Evolutionary conservation across 2,888 invertebrate species (phyloP), one percentile per base, ranked within the genome.

Genomic region (Hemistola chrysoprasaria): DNA sequence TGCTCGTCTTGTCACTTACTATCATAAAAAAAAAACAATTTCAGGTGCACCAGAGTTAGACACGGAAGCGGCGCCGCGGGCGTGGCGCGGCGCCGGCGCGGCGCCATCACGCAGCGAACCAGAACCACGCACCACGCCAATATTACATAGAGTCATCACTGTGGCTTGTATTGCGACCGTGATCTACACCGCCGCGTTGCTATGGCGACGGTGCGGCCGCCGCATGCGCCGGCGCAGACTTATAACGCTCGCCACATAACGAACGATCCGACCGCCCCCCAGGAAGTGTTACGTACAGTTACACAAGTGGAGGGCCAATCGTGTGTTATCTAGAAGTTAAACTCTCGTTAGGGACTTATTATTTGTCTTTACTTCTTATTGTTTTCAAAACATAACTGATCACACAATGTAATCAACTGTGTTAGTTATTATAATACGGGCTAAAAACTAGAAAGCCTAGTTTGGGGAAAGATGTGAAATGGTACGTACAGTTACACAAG

Each of bases 61-160:
- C 24, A 83, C 80, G 2, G 81, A 90, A 44, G 81, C 87, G 6
- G 91, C 90, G 2, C 77, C 90, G 8, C 86, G 90, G 49, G 90
- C 89, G 8, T 92, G 91, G 92, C 80, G 91, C 4, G 90, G 90
- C 6, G 87, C 88, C 6, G 87, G 77, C 6, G 84, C 78, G 0
- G 79, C 68, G 11, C 79, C 76, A 21, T 74, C 72, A 1, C 62
- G 65, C 1, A 44, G 56, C 1, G 66, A 59, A 11, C 52, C 47
- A 1, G 65, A 55, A 6, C 23, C 9, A n/a, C 66, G 62, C 7
- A 47, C 52, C 41, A 46, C 65, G 59, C 51, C 81, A 50, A 46
- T 72, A 21, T 44, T 58, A 22, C 61, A 50, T 40, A 66, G 77
- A 2, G 71, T 71, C 1, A 39, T 77, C 30, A 65, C 76, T 0